Evolutionary conservation across 2,888 invertebrate genomes (phyloP), one percentile per base, ranked within the genome.

Genomic region (Ephialtes manifestator): DNA sequence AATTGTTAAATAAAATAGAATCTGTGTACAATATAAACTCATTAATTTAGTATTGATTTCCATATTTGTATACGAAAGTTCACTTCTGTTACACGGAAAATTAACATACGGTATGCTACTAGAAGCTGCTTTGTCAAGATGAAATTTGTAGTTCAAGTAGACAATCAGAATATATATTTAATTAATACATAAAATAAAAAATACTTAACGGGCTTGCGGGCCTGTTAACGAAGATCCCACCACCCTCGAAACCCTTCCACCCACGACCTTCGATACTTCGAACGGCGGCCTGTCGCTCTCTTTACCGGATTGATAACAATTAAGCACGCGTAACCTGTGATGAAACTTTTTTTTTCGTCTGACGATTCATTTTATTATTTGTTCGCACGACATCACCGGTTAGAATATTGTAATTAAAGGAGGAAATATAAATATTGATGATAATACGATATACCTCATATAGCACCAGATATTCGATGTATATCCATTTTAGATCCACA

Each of bases 181-280:
- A n/a, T n/a, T n/a, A n/a, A n/a, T n/a, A n/a, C n/a, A n/a, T n/a
- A n/a, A n/a, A n/a, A n/a, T n/a, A n/a, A n/a, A n/a, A n/a, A n/a
- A 8, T 60, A 46, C 53, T 46, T 46, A 48, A n/a, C 60, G 46
- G 76, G 70, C 55, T 74, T 70, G 68, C 81, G 67, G 55, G 11
- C 70, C 20, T 51, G 68, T 81, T 78, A 81, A 84, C 74, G 81
- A 78, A 81, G 70, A 18, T 43, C 24, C 76, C 35, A 51, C 71
- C 35, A 1, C 48, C 72, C 48, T 39, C 48, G 2, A 13, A 60
- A 20, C 63, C 43, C 31, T 68, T 31, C 15, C 39, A 10, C 39
- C 28, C 39, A 39, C 63, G 70, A 67, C 67, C 77, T 77, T 81
- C 77, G 72, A 70, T 76, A 48, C 72, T 75, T 80, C 60, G 28